Percentiles rank a stretch among this genome's conserved stretches.
These are phyloP conservation scores for Cosmopolites sordidus DNA, from an alignment of 2,888 invertebrate species.

Conservation along the genomic window DNA sequence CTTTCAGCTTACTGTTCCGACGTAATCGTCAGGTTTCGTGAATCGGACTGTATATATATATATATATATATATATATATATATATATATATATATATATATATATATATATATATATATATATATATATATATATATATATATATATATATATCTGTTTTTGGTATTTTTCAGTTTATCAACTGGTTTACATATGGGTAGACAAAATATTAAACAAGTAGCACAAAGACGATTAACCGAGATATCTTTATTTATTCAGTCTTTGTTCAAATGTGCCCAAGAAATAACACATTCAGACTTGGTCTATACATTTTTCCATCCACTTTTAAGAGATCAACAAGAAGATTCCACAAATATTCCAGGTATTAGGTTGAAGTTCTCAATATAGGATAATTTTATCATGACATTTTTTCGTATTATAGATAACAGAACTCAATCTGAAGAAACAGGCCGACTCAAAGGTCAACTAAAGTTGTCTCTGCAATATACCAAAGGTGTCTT, in stretches of 20 bases:
- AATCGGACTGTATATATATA: no score
- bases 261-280: constrained; percentile 81
- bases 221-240: constrained; percentile 85
- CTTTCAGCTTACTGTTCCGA: no score
- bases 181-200: constrained; percentile 81
- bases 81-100: no score
- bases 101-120: no score
- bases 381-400: no score
- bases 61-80: no score
- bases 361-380: no score
- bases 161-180: constrained; percentile 54
- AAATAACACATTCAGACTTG: constrained; percentile 92
- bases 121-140: no score
- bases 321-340: constrained; percentile 87
- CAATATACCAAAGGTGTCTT: constrained; percentile 71
- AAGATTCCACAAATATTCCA: constrained; percentile 62
- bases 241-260: constrained; percentile 84
- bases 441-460: constrained; percentile 51
- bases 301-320: constrained; percentile 99
- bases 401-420: not conserved
- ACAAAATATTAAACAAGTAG: constrained; percentile 92
- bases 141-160: not conserved
- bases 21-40: no score
- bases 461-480: constrained; percentile 74
- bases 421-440: not conserved